Evolutionary conservation across 2,113 vertebrate genomes (phyloP).

Genomic region (Ciconia boyciana): DNA sequence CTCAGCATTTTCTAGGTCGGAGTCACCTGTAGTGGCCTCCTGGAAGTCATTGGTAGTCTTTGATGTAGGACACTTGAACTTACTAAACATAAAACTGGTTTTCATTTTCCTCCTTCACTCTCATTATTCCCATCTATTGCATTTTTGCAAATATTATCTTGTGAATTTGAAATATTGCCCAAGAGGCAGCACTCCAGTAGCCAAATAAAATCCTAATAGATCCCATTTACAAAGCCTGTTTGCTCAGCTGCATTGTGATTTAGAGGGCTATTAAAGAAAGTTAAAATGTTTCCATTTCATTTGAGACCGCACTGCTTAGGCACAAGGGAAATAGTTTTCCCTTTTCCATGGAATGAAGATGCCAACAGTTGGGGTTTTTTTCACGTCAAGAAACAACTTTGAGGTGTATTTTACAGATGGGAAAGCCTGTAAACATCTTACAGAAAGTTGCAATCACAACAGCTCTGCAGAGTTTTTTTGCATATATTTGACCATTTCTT

Average conservation of each 20-base stretch:
- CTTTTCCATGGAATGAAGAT: not conserved
- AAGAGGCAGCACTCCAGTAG: constrained; percentile 64
- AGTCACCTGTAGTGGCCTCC: constrained; percentile 18
- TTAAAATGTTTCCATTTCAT: constrained; percentile 41
- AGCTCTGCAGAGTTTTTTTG: not conserved
- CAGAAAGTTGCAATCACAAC: not conserved
- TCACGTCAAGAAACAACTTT: not conserved
- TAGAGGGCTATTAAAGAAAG: constrained; percentile 20
- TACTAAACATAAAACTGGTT: not conserved
- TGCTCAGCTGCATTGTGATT: constrained; percentile 27
- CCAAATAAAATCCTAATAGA: constrained; percentile 64
- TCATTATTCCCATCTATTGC: not conserved
- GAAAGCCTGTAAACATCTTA: not conserved
- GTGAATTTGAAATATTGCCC: constrained; percentile 66
- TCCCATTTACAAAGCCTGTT: constrained; percentile 46
- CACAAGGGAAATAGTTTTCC: not conserved
- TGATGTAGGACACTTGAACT: constrained; percentile 25
- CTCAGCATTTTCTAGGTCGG: constrained; percentile 62
- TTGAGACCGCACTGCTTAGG: constrained; percentile 19
- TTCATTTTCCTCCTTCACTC: constrained; percentile 4
- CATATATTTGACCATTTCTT: not conserved
- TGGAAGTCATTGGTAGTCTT: constrained; percentile 44
- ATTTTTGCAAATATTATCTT: constrained; percentile 61
- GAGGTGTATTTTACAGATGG: not conserved
- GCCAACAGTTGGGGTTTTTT: not conserved